Base-by-base conservation (phyloP, 2,888 invertebrate genomes). In the Polia nebulosa region DNA sequence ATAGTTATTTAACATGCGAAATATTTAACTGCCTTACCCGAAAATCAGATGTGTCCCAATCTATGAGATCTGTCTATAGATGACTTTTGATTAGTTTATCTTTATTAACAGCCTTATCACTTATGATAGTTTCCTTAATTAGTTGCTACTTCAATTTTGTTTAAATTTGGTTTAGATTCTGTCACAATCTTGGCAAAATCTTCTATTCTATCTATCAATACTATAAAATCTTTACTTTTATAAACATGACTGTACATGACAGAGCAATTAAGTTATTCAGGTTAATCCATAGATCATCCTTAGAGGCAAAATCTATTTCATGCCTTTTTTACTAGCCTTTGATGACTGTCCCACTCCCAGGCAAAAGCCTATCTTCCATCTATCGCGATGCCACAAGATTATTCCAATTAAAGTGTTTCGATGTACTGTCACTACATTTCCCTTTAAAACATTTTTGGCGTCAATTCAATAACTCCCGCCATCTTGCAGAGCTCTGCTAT, bases 1-100 rank as follows among this genome's bases (percentile, higher is more conserved):
- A 64, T 52, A 57, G 25, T 32, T 57, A 44, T 57, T 57, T 63
- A 72, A 57, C 34, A 71, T 15, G 11, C 15, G 32, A 27, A 34
- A 3, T 34, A 20, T 36, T 72, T 56, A 11, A 72, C 64, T 45
- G 44, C 25, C 15, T 45, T 34, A 60, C 52, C 25, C 32, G 36
- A 64, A 52, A 44, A 29, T 61, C 25, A 25, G 29, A 39, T 56
- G 17, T 51, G 52, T 51, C 32, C 0, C 25, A n/a, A 52, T 51
- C 49, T 17, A 49, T 61, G 39, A 13, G 17, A 71, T 70, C n/a
- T 25, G 13, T 20, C n/a, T 34, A 36, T 55, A 4, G 44, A 29
- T 44, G 25, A n/a, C 3, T 44, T 39, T 25, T 20, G 60, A 60
- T 69, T n/a, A 20, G 7, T 11, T 45, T 11, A 57, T 52, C 36